A percentile compares a stretch with the other conserved stretches of the same genome.
Conservation (phyloP, 2,113 vertebrate species). For the Heterocephalus glaber region DNA sequence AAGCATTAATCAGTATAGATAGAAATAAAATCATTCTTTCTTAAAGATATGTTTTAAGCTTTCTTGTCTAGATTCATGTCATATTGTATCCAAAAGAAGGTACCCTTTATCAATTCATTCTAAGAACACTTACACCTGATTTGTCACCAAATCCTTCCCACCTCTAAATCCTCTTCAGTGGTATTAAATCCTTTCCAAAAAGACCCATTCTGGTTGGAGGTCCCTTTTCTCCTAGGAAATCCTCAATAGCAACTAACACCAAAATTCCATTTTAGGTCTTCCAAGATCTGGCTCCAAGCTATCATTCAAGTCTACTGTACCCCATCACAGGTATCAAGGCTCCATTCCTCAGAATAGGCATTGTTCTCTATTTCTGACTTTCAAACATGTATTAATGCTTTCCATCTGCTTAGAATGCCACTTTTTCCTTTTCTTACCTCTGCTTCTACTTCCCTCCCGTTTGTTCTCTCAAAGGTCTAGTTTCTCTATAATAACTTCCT, state of each 20-base stretch:
- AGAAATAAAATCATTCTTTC: not conserved
- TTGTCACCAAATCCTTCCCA: not conserved
- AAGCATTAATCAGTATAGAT: not conserved
- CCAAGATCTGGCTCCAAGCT: not conserved
- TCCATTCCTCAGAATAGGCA: not conserved
- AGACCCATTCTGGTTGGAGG: not conserved
- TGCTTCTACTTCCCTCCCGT: not conserved
- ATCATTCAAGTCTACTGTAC: not conserved
- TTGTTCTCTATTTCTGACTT: not conserved
- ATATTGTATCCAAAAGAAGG: not conserved
- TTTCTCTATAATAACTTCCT: not conserved
- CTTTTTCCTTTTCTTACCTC: not conserved
- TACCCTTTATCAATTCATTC: not conserved
- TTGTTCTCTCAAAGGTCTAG: not conserved
- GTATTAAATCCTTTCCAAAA: conserved; percentile 43
- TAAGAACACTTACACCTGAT: not conserved
- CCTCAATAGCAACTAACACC: not conserved
- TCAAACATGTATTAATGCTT: not conserved
- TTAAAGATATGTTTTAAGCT: conserved; percentile 29
- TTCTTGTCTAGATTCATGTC: not conserved
- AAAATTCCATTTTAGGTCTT: conserved; percentile 20
- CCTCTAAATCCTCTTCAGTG: not conserved
- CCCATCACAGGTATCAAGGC: not conserved
- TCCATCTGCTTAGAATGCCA: not conserved
- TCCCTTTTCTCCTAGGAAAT: not conserved